Percentiles rank a stretch among this genome's conserved stretches.
phyloP scores from a whole-genome alignment of 2,888 invertebrate species.

The Cantharis nigra region DNA sequence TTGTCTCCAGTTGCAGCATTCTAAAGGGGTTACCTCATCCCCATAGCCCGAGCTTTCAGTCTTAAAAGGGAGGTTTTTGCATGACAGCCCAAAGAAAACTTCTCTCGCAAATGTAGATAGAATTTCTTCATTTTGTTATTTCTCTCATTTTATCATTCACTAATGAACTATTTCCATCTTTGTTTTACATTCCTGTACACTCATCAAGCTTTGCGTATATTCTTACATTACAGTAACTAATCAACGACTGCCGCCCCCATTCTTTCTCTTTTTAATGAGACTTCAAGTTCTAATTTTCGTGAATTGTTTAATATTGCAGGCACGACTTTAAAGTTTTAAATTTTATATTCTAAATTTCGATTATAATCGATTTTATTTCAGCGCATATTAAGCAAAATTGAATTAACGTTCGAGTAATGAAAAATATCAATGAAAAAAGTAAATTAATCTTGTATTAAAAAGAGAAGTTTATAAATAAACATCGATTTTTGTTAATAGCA shows the following conservation, averaged over 20 bases:
- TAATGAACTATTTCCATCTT: constrained; percentile 42
- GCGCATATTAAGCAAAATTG: background rate
- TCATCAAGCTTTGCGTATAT: constrained; percentile 53
- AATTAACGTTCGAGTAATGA: background rate
- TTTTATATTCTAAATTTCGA: constrained; percentile 13
- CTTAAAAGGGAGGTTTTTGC: constrained; percentile 50
- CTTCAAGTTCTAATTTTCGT: constrained; percentile 45
- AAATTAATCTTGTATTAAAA: background rate
- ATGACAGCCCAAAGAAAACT: constrained; percentile 54
- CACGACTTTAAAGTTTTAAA: constrained; percentile 38
- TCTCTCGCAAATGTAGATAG: constrained; percentile 63
- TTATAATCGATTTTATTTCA: constrained; percentile 1
- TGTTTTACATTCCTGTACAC: constrained; percentile 45
- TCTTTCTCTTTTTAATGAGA: constrained; percentile 52
- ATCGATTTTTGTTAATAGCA: background rate
- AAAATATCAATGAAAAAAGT: background rate
- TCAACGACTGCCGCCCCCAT: constrained; percentile 48
- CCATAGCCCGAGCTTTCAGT: constrained; percentile 33
- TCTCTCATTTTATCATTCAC: constrained; percentile 51
- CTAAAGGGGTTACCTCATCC: constrained; percentile 48
- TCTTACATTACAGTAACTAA: constrained; percentile 52
- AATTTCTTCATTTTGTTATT: constrained; percentile 65
- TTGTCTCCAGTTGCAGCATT: constrained; percentile 50
- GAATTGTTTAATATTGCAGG: constrained; percentile 47
- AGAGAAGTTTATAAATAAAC: background rate